phyloP scores from a whole-genome alignment of 1,140 invertebrate species.

The Lasaia peninsularis region DNA sequence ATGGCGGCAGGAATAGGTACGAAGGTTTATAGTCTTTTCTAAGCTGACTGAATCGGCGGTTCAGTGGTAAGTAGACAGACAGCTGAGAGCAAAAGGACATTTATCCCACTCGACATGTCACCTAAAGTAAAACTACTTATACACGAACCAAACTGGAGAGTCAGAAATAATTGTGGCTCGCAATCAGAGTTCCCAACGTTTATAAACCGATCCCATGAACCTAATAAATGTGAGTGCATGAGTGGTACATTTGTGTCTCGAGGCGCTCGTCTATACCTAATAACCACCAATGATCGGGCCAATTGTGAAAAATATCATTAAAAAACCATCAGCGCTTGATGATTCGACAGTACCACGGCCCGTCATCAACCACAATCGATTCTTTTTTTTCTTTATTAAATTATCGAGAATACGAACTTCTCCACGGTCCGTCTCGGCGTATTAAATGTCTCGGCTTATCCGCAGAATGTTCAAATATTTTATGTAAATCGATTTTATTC shows the following conservation, averaged over 20 bases:
- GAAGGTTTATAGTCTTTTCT: too few species aligned
- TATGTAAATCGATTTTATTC: not conserved
- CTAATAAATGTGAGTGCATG: constrained; percentile 12
- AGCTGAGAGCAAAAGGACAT: too few species aligned
- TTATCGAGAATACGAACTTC: constrained; percentile 46
- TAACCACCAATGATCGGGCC: constrained; percentile 70
- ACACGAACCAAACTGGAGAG: not conserved
- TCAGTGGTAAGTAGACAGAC: too few species aligned
- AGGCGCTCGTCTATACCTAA: constrained; percentile 63
- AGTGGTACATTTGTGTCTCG: constrained; percentile 44
- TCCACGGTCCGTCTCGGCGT: not conserved
- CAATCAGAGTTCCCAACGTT: constrained; percentile 6
- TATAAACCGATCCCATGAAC: constrained; percentile 7
- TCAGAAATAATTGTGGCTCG: not conserved
- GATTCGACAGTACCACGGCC: constrained; percentile 56
- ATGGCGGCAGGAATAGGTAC: too few species aligned
- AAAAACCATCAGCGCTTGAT: constrained; percentile 73
- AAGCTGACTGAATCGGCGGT: too few species aligned
- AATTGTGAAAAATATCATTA: constrained; percentile 76
- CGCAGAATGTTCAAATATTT: constrained; percentile 24
- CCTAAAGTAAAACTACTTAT: too few species aligned
- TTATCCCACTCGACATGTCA: too few species aligned
- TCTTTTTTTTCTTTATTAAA: constrained; percentile 61
- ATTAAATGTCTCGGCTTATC: constrained; percentile 24
- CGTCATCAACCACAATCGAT: constrained; percentile 70